Conservation (phyloP, 2,113 vertebrate species). For the Jacana jacana region DNA sequence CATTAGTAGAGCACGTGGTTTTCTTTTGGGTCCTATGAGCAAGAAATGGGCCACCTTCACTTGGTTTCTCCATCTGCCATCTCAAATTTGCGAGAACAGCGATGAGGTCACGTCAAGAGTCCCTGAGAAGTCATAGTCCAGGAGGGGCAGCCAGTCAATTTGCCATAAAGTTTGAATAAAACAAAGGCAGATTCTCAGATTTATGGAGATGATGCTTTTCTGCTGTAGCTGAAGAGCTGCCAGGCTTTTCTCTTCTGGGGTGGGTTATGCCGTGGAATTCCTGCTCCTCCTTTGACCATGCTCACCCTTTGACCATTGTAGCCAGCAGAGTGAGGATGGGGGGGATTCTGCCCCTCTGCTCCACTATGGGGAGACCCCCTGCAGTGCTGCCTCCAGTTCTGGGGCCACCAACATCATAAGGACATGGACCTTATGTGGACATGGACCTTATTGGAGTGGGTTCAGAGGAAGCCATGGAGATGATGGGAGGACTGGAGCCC, state of each 20-base stretch:
- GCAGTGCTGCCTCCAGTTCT: background rate
- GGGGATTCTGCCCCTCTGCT: accelerated
- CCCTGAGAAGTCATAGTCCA: background rate
- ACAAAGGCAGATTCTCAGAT: background rate
- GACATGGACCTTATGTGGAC: background rate
- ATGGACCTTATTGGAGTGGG: accelerated
- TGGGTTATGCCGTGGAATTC: background rate
- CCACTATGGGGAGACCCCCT: accelerated
- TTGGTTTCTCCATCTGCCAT: background rate
- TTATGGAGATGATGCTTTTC: background rate
- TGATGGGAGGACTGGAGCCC: accelerated
- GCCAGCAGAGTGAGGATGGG: accelerated
- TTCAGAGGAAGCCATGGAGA: accelerated
- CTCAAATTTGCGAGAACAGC: background rate
- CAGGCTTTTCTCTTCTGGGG: background rate
- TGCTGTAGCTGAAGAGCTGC: background rate
- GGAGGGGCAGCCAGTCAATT: background rate
- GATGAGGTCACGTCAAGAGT: background rate
- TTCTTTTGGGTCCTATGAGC: background rate
- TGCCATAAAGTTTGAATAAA: background rate
- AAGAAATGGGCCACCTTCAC: accelerated
- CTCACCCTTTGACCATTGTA: background rate
- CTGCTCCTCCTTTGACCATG: background rate
- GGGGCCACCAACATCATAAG: accelerated
- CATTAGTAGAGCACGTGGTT: accelerated